phyloP scores from a whole-genome alignment of 2,797 vertebrate genomes.

The Acanthis flammea region DNA sequence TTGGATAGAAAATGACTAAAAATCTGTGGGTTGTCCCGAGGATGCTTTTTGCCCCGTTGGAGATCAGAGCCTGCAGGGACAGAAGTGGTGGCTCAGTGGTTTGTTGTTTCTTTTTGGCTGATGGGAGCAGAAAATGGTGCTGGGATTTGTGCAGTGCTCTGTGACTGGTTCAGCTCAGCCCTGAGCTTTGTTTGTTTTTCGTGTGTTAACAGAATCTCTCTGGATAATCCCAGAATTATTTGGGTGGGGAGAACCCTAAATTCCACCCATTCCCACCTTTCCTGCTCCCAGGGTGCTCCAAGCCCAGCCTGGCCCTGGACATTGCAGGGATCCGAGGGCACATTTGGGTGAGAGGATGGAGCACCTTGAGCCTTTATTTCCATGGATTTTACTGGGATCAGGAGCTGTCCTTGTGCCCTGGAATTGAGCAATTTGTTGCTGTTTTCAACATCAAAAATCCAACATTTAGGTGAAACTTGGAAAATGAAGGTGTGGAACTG shows the following conservation, averaged over 20 bases:
- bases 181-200: rapidly evolving
- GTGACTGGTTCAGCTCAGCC: neutral
- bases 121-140: neutral
- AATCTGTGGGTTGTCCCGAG: rapidly evolving
- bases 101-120: neutral
- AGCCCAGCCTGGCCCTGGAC: neutral
- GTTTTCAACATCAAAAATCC: rapidly evolving
- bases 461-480: neutral
- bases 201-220: rapidly evolving
- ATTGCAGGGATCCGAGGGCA: neutral
- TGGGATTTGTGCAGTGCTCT: neutral
- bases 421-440: neutral
- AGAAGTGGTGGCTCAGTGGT: neutral
- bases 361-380: neutral
- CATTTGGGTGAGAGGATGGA: neutral
- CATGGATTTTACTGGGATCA: rapidly evolving
- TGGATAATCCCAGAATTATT: neutral
- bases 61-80: neutral
- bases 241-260: neutral
- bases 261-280: neutral
- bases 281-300: neutral
- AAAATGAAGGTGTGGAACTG: rapidly evolving
- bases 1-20: rapidly evolving
- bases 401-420: neutral
- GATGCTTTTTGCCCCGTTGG: neutral